Conservation (phyloP, 1,140 invertebrate species). For the Hesperophylax magnus region DNA sequence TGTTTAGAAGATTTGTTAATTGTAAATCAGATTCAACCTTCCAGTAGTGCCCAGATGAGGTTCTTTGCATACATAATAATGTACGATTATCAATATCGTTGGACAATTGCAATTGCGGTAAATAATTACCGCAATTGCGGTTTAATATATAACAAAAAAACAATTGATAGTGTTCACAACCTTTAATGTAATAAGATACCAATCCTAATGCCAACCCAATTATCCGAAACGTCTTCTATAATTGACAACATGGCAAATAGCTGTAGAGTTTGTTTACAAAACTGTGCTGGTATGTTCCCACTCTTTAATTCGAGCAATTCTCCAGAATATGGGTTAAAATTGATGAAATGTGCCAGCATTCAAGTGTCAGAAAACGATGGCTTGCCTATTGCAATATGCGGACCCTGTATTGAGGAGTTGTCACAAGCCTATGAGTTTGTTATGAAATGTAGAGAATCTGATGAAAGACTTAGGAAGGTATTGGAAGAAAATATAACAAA, state of each 20-base stretch:
- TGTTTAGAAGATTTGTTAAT: too few relatives aligned
- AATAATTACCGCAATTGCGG: too few relatives aligned
- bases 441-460: constrained; percentile 33
- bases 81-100: too few relatives aligned
- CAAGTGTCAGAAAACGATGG: constrained; percentile 36
- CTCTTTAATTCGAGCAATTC: constrained; percentile 22
- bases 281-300: constrained; percentile 12
- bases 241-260: background rate
- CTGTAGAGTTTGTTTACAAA: constrained; percentile 26
- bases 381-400: constrained; percentile 37
- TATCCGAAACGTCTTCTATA: background rate
- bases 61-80: too few relatives aligned
- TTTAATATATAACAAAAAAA: too few relatives aligned
- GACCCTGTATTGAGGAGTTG: constrained; percentile 18
- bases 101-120: too few relatives aligned
- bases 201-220: too few relatives aligned
- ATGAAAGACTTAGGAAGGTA: constrained; percentile 32
- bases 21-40: too few relatives aligned
- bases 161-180: too few relatives aligned
- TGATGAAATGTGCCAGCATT: constrained; percentile 32
- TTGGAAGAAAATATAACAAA: background rate
- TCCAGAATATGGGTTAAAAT: constrained; percentile 11
- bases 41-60: too few relatives aligned
- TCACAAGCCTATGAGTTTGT: constrained; percentile 33
- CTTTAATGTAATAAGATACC: too few relatives aligned